Evolutionary conservation across 2,888 invertebrate species (phyloP).

Genomic region (Rutpela maculata): DNA sequence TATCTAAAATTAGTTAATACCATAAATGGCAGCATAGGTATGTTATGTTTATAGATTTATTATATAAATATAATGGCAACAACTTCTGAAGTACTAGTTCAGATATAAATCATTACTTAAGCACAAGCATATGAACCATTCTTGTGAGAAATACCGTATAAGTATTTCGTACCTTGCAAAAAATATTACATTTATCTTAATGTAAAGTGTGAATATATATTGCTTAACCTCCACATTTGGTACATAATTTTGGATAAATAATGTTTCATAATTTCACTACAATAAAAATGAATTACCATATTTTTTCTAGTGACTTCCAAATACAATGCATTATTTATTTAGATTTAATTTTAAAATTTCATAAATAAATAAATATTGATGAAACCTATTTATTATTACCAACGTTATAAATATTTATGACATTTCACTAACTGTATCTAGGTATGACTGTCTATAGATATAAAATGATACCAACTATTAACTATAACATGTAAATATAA

Average conservation of each 20-base stretch:
- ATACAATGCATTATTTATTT: background rate
- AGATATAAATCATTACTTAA: background rate
- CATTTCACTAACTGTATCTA: too few species aligned
- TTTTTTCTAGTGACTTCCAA: background rate
- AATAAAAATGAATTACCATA: slow-evolving; percentile 3
- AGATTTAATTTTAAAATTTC: background rate
- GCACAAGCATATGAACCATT: background rate
- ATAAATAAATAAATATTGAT: background rate
- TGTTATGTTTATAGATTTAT: background rate
- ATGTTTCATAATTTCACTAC: slow-evolving; percentile 3
- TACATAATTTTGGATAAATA: background rate
- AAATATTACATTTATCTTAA: background rate
- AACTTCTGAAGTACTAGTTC: background rate
- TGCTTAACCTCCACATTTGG: background rate
- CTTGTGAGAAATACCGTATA: background rate
- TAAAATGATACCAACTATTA: too few species aligned
- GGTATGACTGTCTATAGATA: too few species aligned
- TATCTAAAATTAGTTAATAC: background rate
- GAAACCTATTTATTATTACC: background rate
- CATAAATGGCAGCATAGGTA: background rate
- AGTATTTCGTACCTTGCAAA: background rate
- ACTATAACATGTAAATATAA: too few species aligned
- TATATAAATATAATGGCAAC: background rate
- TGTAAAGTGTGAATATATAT: background rate
- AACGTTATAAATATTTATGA: background rate